Conservation (phyloP, 2,113 vertebrate species). For the Eubucco bourcierii region DNA sequence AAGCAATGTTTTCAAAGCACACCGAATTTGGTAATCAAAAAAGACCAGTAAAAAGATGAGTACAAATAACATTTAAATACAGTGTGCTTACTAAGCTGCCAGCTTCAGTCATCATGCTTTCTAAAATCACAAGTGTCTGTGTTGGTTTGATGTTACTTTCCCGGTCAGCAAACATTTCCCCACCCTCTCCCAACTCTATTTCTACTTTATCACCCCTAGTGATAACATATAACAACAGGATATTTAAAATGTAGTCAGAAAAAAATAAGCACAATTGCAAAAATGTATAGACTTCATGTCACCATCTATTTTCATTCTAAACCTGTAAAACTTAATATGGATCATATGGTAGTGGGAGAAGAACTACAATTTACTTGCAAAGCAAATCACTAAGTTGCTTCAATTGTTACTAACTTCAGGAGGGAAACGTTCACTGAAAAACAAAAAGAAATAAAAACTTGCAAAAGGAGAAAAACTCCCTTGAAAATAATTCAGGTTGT, state of each 20-base stretch:
- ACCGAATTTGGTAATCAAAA: background rate
- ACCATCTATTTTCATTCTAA: background rate
- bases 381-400: background rate
- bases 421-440: background rate
- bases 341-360: background rate
- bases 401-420: background rate
- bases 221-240: background rate
- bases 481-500: background rate
- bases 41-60: background rate
- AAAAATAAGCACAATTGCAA: background rate
- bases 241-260: background rate
- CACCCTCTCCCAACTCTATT: background rate
- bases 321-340: background rate
- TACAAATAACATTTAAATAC: background rate
- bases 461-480: background rate
- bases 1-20: background rate
- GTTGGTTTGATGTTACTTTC: background rate
- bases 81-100: background rate
- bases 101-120: background rate
- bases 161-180: background rate
- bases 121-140: background rate
- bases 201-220: background rate
- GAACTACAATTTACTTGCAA: background rate
- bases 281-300: background rate
- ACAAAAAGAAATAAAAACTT: background rate